Base-by-base conservation (phyloP, 2,113 vertebrate genomes). In the Carlito syrichta region DNA sequence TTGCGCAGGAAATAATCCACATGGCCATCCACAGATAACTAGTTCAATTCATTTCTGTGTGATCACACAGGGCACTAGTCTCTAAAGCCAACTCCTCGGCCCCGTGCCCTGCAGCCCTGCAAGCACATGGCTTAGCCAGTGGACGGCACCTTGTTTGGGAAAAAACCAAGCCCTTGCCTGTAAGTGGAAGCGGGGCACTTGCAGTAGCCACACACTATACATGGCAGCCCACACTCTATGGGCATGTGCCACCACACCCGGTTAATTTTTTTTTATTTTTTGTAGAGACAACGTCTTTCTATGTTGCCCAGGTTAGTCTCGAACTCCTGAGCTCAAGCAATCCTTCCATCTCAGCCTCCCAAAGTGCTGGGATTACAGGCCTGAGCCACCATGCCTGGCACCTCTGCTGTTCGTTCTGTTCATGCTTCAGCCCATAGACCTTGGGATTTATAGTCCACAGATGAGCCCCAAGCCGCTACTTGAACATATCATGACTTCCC, bases 31-130 rank as follows among this genome's bases (percentile, higher is more conserved):
- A 40, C 19, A 66, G 76, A 8, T 62, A 93, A 58, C 52, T 89
- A 45, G 56, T 38, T 52, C 62, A 40, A 23, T 38, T 19, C 22
- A n/a, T 32, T 30, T 7, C 0, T 0, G 0, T 7, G 3, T 6
- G 63, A n/a, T 22, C 48, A 79, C n/a, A 4, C 30, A 38, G 32
- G 35, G 60, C 40, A 1, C 12, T 23, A 14, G 38, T 69, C 38
- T 35, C 6, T 14, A 71, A n/a, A 40, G 77, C 71, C 43, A 48
- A 2, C 38, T 48, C 16, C 25, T 56, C 7, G 22, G 38, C 30
- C 68, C 43, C n/a, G 1, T 19, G 5, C 5, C 5, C 4, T 50
- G 17, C 30, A 54, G 52, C 25, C 8, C 35, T 35, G 20, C 45
- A 43, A 30, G 50, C 48, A 43, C 6, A 2, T 2, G 25, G 40